A percentile compares a stretch with the other conserved stretches of the same genome.
These are phyloP conservation scores for Aeoliscus strigatus DNA, from an alignment of 2,797 vertebrate species.

Conservation along the genomic window DNA sequence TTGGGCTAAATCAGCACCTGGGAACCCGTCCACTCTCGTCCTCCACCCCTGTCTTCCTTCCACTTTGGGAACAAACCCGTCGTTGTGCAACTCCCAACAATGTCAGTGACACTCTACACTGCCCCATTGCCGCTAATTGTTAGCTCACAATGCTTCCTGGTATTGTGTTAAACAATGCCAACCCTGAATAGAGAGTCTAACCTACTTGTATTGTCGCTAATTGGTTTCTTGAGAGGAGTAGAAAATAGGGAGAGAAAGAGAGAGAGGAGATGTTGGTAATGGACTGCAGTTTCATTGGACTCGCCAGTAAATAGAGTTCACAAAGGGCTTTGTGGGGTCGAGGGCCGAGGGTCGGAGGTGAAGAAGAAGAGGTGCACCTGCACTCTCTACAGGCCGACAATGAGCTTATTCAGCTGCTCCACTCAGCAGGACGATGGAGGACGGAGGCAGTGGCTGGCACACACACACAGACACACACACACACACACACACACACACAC, in stretches of 20 bases:
- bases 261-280: slow-evolving; percentile 70
- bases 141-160: slow-evolving; percentile 77
- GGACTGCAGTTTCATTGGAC: slow-evolving; percentile 72
- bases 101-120: slow-evolving; percentile 81
- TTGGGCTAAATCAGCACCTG: slow-evolving; percentile 68
- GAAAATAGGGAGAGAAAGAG: slow-evolving; percentile 67
- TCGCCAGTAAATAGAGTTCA: slow-evolving; percentile 72
- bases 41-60: slow-evolving; percentile 58
- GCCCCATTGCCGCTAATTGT: slow-evolving; percentile 77
- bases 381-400: slow-evolving; percentile 62
- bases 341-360: slow-evolving; percentile 72
- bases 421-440: slow-evolving; percentile 32
- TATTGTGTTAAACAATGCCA: slow-evolving; percentile 78
- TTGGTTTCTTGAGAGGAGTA: slow-evolving; percentile 79
- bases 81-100: slow-evolving; percentile 77
- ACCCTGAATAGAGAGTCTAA: slow-evolving; percentile 79
- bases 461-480: slow-evolving; percentile 7
- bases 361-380: slow-evolving; percentile 74
- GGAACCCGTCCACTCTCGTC: slow-evolving; percentile 55
- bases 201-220: slow-evolving; percentile 83
- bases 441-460: slow-evolving; percentile 30
- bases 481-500: slow-evolving; percentile 3
- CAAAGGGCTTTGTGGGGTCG: slow-evolving; percentile 73
- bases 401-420: slow-evolving; percentile 69
- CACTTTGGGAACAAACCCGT: slow-evolving; percentile 74